Percentiles rank a stretch among this genome's conserved stretches.
Conservation (phyloP, 2,888 invertebrate species). For the Cephalotes varians region DNA sequence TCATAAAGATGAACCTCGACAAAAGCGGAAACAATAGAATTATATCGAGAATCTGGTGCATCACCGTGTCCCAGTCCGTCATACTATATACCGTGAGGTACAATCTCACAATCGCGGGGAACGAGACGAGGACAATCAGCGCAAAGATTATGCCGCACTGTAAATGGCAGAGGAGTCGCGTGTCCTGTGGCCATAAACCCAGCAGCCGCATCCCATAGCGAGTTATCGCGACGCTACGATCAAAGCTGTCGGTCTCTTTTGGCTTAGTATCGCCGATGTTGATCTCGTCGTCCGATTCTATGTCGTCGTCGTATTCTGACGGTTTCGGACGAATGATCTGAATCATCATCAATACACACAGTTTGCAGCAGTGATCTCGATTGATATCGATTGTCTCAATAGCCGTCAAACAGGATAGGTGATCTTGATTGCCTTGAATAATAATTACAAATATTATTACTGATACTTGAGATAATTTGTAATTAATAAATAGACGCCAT, state of each 20-base stretch:
- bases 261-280: background rate
- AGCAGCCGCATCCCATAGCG: slow-evolving; percentile 35
- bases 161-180: slow-evolving; percentile 26
- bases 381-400: background rate
- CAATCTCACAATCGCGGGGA: slow-evolving; percentile 13
- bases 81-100: slow-evolving; percentile 1
- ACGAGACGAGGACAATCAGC: background rate
- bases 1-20: slow-evolving; percentile 30
- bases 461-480: background rate
- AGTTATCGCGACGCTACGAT: slow-evolving; percentile 26
- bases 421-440: background rate
- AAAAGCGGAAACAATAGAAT: background rate
- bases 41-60: slow-evolving; percentile 7
- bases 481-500: background rate
- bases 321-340: background rate
- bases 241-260: slow-evolving; percentile 10
- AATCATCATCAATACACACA: background rate
- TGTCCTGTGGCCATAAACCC: slow-evolving; percentile 53
- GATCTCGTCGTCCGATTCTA: background rate
- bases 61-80: slow-evolving; percentile 35
- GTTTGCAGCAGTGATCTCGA: background rate
- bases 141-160: slow-evolving; percentile 25
- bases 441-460: background rate
- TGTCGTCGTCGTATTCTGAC: no score
- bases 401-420: background rate